A percentile compares a stretch with the other conserved stretches of the same genome.
Conservation (phyloP, 2,888 invertebrate species). For the Epistrophe grossulariae region DNA sequence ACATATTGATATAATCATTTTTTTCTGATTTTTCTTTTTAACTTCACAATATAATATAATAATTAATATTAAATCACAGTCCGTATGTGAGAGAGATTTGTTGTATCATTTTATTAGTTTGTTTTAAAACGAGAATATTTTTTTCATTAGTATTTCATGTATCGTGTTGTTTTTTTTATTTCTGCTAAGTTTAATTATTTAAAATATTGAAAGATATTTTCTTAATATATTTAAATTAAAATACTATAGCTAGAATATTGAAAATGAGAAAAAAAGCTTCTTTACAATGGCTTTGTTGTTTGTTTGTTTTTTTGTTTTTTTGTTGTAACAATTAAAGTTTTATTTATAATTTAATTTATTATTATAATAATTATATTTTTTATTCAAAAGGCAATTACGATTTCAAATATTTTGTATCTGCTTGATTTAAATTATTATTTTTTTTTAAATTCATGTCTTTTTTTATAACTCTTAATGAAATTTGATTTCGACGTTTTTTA, state of each 20-base stretch:
- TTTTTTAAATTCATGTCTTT: conserved; percentile 33
- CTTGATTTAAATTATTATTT: conserved; percentile 37
- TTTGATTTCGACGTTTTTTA: conserved; percentile 60
- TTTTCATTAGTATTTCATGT: conserved; percentile 76
- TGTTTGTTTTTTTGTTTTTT: conserved; percentile 17
- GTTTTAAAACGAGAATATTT: conserved; percentile 77
- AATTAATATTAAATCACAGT: conserved; percentile 83
- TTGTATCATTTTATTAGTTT: conserved; percentile 64
- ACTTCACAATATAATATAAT: conserved; percentile 76
- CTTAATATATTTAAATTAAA: conserved; percentile 15
- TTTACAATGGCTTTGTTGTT: conserved; percentile 35
- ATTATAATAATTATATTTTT: conserved; percentile 56
- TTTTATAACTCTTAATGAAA: conserved; percentile 58
- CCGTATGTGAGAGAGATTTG: conserved; percentile 83
- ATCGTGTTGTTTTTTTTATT: conserved; percentile 59
- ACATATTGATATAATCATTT: conserved; percentile 53
- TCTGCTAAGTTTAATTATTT: conserved; percentile 50
- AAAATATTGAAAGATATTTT: conserved; percentile 14
- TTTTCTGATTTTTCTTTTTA: conserved; percentile 58
- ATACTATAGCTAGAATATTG: conserved; percentile 19
- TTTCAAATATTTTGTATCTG: conserved; percentile 58
- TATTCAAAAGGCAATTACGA: conserved; percentile 70
- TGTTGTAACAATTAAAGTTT: conserved; percentile 58
- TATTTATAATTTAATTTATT: conserved; percentile 31
- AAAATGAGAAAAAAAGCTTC: conserved; percentile 39